Base-by-base conservation (phyloP, 2,888 invertebrate genomes). In the Caenorhabditis sp. region DNA sequence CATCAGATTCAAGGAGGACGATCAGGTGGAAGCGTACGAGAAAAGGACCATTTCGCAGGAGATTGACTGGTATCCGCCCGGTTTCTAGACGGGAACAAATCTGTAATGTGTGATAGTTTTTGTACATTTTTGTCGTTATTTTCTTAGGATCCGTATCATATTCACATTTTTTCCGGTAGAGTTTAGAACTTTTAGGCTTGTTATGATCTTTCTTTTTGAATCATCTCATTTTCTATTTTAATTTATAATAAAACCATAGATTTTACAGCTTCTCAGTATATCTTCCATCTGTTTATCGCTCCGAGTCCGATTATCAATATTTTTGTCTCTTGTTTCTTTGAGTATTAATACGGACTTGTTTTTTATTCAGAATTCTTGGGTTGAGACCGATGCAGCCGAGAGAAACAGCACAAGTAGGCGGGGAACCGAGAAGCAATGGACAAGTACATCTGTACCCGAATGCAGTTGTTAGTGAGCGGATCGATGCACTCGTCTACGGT, bases 11-110 rank as follows among this genome's bases (percentile, higher is more conserved):
- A 88, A 90, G 60, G 92, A 96, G 95, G 91, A 94, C 94, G 92
- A 95, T 95, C 80, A 83, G 35, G 72, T 95, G 94, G 90, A 95
- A 95, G 93, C 96, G 95, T 92, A 96, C 95, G 8, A 95, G 95
- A 72, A 95, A 95, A 92, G 95, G 20, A 76, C 79, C 18, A 80
- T 87, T 2, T 74, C 58, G 95, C 96, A 96, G 95, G 92, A 95
- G 94, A 15, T 94, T 94, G 8, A 95, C 94, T 22, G 94, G 91
- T 80, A 80, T 70, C 91, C 91, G 6, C 87, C 88, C 5, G 91
- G 91, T 55, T 90, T 90, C 68, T 90, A 65, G 68, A 11, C 18
- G 11, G 28, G 37, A 40, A 13, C 40, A 20, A 8, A 47, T 47
- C 47, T 18, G 47, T 47, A n/a, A n/a, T n/a, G 40, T 18, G 47